Evolutionary conservation across 92 coral and sea anemone species (phyloP).

Genomic region (Actinostola sp.): DNA sequence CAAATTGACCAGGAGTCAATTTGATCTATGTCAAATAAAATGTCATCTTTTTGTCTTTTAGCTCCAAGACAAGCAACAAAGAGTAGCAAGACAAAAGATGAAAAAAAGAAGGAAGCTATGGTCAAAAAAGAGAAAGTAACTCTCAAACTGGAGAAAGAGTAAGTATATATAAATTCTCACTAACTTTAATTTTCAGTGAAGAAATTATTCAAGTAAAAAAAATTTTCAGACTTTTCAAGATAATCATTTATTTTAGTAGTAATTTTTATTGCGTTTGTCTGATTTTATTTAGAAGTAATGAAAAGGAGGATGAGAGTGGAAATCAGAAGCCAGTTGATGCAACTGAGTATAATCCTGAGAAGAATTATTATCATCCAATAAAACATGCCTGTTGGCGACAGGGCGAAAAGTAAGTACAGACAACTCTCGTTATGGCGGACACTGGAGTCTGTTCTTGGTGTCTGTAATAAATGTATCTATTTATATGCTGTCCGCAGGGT

Average conservation of each 20-base stretch:
- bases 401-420: constrained; percentile 72
- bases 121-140: constrained; percentile 31
- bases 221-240: too few species aligned
- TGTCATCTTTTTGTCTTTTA: not conserved
- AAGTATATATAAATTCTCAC: too few species aligned
- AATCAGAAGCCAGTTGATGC: constrained; percentile 66
- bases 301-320: not conserved
- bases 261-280: too few species aligned
- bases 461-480: too few species aligned
- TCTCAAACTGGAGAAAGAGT: constrained; percentile 36
- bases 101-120: constrained; percentile 20
- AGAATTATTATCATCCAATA: constrained; percentile 88
- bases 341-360: constrained; percentile 85
- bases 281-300: not conserved
- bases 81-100: constrained; percentile 30
- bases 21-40: not conserved
- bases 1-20: too few species aligned
- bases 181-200: not conserved
- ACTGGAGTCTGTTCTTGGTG: too few species aligned
- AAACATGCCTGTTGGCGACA: constrained; percentile 95
- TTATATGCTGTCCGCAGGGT: constrained; percentile 53
- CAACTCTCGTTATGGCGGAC: too few species aligned
- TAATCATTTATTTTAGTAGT: too few species aligned
- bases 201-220: too few species aligned
- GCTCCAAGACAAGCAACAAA: constrained; percentile 65